A percentile compares a stretch with the other conserved stretches of the same genome.
phyloP scores from a whole-genome alignment of 2,797 vertebrate genomes.

The Acipenser transmontanus region DNA sequence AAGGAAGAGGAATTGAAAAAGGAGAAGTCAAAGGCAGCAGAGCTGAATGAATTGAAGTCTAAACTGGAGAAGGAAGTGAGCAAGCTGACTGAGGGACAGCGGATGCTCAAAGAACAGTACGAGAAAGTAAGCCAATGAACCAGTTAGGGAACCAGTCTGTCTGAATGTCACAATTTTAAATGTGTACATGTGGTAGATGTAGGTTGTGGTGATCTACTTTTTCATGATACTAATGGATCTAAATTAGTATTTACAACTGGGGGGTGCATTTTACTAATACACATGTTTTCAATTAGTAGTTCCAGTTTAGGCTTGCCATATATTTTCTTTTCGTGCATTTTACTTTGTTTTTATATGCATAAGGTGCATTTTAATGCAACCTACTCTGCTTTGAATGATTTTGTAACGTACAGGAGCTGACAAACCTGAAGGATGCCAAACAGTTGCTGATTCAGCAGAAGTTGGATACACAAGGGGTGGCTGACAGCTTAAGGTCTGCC shows the following conservation, averaged over 20 bases:
- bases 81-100: slow-evolving; percentile 69
- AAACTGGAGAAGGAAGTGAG: slow-evolving; percentile 69
- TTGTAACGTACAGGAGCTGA: slow-evolving; percentile 62
- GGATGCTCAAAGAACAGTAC: slow-evolving; percentile 65
- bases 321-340: too few relatives aligned
- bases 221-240: too few relatives aligned
- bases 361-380: too few relatives aligned
- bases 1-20: slow-evolving; percentile 75
- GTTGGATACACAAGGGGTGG: slow-evolving; percentile 78
- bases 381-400: too few relatives aligned
- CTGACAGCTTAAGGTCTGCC: slow-evolving; percentile 57
- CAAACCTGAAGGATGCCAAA: slow-evolving; percentile 81
- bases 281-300: too few relatives aligned
- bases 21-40: slow-evolving; percentile 68
- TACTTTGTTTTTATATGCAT: too few relatives aligned
- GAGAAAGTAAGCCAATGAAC: slow-evolving; percentile 66
- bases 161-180: too few relatives aligned
- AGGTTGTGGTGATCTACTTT: too few relatives aligned
- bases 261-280: too few relatives aligned
- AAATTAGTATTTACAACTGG: too few relatives aligned
- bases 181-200: too few relatives aligned
- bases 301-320: too few relatives aligned
- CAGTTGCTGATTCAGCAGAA: slow-evolving; percentile 93
- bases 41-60: slow-evolving; percentile 68
- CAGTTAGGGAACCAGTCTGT: slow-evolving; percentile 4